phyloP scores from a whole-genome alignment of 2,888 invertebrate species.

The Enoplolaimus lenunculus region DNA sequence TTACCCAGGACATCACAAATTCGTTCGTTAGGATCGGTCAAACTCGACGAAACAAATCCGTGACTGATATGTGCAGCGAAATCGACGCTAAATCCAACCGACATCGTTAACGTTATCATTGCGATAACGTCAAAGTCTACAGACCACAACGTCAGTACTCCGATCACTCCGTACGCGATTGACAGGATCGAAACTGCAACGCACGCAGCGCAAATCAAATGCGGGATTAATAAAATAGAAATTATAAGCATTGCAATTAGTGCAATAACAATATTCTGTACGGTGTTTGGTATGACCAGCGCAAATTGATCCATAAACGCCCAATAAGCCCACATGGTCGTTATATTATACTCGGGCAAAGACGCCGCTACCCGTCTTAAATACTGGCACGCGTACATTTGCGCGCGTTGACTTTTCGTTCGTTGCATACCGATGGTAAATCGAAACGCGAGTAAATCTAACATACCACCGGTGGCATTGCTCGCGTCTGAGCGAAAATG shows the following conservation, averaged over 20 bases:
- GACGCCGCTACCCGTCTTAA: slow-evolving; percentile 60
- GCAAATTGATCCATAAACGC: slow-evolving; percentile 64
- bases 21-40: slow-evolving; percentile 55
- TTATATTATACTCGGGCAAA: slow-evolving; percentile 60
- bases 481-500: no score
- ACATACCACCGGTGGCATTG: no score
- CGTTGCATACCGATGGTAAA: slow-evolving; percentile 20
- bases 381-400: slow-evolving; percentile 16
- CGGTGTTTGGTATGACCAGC: slow-evolving; percentile 26
- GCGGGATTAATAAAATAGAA: neutral
- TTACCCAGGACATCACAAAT: slow-evolving; percentile 73
- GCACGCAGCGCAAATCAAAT: neutral
- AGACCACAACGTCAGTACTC: slow-evolving; percentile 82
- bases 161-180: slow-evolving; percentile 78
- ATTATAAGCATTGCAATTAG: neutral
- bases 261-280: neutral
- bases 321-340: slow-evolving; percentile 85
- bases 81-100: slow-evolving; percentile 83
- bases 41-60: slow-evolving; percentile 60
- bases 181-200: slow-evolving; percentile 85
- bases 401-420: slow-evolving; percentile 27
- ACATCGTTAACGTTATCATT: slow-evolving; percentile 91
- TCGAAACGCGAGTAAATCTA: neutral
- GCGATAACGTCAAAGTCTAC: slow-evolving; percentile 66
- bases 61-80: slow-evolving; percentile 86